Evolutionary conservation across 2,888 invertebrate species (phyloP), one percentile per base, ranked within the genome.

Genomic region (Sipha maydis): DNA sequence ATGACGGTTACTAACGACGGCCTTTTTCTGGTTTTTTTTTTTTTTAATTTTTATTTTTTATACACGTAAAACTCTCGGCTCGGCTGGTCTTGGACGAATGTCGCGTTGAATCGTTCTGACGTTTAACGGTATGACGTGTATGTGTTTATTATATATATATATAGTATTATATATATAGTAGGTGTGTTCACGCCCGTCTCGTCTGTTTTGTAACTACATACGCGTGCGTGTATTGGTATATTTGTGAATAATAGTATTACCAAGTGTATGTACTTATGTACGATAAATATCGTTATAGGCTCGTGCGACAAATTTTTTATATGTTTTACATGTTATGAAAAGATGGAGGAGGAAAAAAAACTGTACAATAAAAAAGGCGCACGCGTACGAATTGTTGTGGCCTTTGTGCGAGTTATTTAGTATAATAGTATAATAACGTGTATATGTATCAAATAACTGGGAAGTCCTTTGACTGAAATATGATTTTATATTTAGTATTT

Each of bases 381-480:
- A 85, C 84, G 84, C 84, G 84, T 76, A 48, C 67, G 41, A 19
- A 1, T 9, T 5, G 48, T 48, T 1, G 48, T 14, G 41, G 67
- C 84, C 61, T 85, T 85, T 85, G 84, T 85, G 31, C 41, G 19
- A 28, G n/a, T 67, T 38, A n/a, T 28, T 28, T 69, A n/a, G 4
- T 34, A n/a, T 25, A 54, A 34, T 25, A 34, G n/a, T 11, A 75
- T 83, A 73, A 73, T 56, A 83, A 48, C 25, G 34, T n/a, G 73
- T 78, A 31, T 54, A 34, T 75, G 75, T 85, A 85, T 85, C 84
- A 25, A 85, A 61, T 3, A 84, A 77, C 38, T 28, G 84, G 75
- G 56, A 84, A 76, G 84, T 85, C 76, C 38, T 85, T 85, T 85
- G 76, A 85, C 76, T 76, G 31, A 67, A 77, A 76, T 41, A 76